Base-by-base conservation (phyloP, 2,888 invertebrate species). In the Panorpa germanica region DNA sequence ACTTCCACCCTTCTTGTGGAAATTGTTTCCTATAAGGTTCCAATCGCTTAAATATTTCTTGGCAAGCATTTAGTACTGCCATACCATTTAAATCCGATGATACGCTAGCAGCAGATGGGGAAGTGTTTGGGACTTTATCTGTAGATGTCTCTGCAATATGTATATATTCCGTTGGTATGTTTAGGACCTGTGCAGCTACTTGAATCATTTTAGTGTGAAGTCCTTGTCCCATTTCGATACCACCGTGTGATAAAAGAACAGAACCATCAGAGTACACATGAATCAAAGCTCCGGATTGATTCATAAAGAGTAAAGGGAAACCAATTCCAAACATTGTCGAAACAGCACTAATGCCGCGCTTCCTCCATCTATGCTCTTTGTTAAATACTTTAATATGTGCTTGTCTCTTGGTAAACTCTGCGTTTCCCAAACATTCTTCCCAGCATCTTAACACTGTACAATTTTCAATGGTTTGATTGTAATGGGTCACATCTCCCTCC, bases 171-270 rank as follows among this genome's bases (percentile, higher is more conserved):
- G 63, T 50, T 10, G 71, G 61, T 17, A 77, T 60, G 37, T 62
- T 66, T 19, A 82, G 48, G 7, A 59, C 63, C 43, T 60, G 60
- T 34, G 76, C 74, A 1, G 78, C 77, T 1, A 81, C 69, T 63
- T 85, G 85, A 34, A 78, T 70, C 72, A 85, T 81, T 61, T 88
- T 88, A 1, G 83, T 86, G 46, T 80, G 78, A 4, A 88, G 57
- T 1, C 88, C 88, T 56, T 88, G 88, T 1, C 88, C 88, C 82
- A 88, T 86, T 61, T 88, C 88, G 28, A 76, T 70, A 10, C 83
- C 86, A 28, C 81, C 81, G 45, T 81, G 81, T 4, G 71, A 65
- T 24, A 86, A 44, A 15, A 85, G 55, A 4, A 86, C 78, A 1
- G 82, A 77, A 7, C 82, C 85, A 45, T 77, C 77, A 2, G 58